phyloP scores from a whole-genome alignment of 2,888 invertebrate genomes.

The Cephalotes varians region DNA sequence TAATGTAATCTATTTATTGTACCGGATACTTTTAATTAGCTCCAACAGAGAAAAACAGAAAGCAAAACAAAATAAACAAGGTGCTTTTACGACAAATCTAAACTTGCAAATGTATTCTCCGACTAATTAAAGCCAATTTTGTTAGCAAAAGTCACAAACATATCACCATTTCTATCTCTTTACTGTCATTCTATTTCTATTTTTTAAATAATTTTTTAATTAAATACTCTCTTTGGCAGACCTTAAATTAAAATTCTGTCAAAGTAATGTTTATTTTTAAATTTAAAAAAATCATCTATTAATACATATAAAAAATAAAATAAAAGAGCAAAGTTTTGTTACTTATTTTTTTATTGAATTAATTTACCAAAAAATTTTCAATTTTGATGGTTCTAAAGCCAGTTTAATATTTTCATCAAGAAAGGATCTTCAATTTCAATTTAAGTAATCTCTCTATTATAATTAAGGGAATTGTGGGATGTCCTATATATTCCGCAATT shows the following conservation, averaged over 20 bases:
- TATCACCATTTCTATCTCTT: background rate
- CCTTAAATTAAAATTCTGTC: constrained; percentile 1
- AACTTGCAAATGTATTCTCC: background rate
- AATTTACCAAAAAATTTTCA: background rate
- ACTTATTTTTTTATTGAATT: background rate
- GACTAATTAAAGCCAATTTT: background rate
- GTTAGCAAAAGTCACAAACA: background rate
- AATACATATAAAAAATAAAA: background rate
- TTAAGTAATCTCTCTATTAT: constrained; percentile 2
- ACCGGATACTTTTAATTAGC: constrained; percentile 16
- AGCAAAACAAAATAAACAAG: background rate
- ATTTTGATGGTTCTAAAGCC: background rate
- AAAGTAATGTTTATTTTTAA: constrained; percentile 5
- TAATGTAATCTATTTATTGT: constrained; percentile 24
- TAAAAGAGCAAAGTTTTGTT: background rate
- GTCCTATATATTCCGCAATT: background rate
- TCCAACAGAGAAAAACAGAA: background rate
- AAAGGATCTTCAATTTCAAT: constrained; percentile 2
- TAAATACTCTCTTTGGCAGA: background rate
- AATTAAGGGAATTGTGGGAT: background rate
- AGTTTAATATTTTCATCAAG: background rate
- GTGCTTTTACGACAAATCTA: background rate
- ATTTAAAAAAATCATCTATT: background rate
- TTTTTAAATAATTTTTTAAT: background rate
- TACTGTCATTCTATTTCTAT: no score